Percentiles rank a stretch among this genome's conserved stretches.
These are phyloP conservation scores for Eulithis testata DNA, from an alignment of 2,888 invertebrate genomes.

Conservation along the genomic window DNA sequence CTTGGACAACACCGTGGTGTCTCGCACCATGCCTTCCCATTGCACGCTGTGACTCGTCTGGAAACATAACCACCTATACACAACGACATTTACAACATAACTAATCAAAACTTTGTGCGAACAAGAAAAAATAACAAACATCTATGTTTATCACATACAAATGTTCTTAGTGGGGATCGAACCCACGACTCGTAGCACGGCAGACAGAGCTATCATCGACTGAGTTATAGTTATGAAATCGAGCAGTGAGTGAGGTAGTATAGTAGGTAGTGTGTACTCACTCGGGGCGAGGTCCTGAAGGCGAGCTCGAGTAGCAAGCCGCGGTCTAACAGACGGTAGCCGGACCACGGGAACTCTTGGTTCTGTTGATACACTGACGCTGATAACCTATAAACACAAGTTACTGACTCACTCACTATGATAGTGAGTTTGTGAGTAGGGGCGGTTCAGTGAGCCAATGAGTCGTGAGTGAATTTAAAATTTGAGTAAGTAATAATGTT, in stretches of 20 bases:
- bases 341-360: constrained; percentile 91
- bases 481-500: no score
- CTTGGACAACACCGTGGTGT: constrained; percentile 89
- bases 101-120: no score
- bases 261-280: constrained; percentile 45
- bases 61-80: background rate
- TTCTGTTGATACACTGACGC: constrained; percentile 90
- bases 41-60: constrained; percentile 93
- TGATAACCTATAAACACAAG: constrained; percentile 83
- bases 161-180: no score
- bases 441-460: no score
- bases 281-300: constrained; percentile 86
- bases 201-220: no score
- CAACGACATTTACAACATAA: background rate
- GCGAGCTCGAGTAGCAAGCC: constrained; percentile 92
- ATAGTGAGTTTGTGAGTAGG: no score
- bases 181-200: no score
- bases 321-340: constrained; percentile 91
- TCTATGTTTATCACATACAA: no score
- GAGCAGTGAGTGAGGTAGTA: no score
- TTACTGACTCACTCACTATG: background rate
- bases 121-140: no score
- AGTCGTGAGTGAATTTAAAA: no score
- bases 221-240: no score
- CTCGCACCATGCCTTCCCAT: constrained; percentile 94